A percentile compares a stretch with the other conserved stretches of the same genome.
These are phyloP conservation scores for Ageneiosus marmoratus DNA, from an alignment of 2,113 vertebrate species.

Conservation along the genomic window DNA sequence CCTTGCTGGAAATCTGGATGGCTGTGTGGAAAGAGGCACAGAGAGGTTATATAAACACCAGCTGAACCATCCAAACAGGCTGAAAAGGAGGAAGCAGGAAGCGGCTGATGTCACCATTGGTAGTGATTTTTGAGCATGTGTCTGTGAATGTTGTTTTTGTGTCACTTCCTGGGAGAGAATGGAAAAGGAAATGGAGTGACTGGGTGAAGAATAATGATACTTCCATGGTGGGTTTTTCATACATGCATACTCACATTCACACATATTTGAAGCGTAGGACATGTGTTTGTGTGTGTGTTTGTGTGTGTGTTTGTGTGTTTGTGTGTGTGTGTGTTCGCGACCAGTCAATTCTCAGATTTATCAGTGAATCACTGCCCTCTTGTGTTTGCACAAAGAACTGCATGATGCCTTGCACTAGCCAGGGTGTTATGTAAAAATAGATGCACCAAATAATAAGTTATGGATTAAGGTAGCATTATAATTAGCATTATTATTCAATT, in stretches of 20 bases:
- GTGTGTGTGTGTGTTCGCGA: constrained; percentile 19
- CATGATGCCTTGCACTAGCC: neutral
- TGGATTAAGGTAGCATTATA: neutral
- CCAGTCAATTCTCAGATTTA: neutral
- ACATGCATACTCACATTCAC: constrained; percentile 14
- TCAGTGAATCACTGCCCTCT: constrained; percentile 45
- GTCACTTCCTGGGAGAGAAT: constrained; percentile 68
- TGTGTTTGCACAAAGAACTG: constrained; percentile 26
- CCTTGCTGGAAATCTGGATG: constrained; percentile 2
- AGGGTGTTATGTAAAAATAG: neutral
- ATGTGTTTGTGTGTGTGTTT: too few species aligned
- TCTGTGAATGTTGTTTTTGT: constrained; percentile 27
- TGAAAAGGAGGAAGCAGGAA: constrained; percentile 31
- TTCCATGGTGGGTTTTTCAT: constrained; percentile 61
- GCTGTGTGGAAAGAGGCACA: constrained; percentile 8
- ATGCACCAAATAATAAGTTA: neutral
- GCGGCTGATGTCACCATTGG: constrained; percentile 39
- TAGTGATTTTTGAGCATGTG: constrained; percentile 13
- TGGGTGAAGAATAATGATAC: constrained; percentile 45
- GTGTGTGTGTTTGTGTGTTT: constrained; percentile 22
- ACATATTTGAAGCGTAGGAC: neutral
- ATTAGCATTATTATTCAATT: neutral
- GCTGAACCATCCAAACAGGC: constrained; percentile 25
- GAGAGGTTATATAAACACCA: constrained; percentile 50
- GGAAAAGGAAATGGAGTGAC: constrained; percentile 58